These are phyloP conservation scores for Cettia cetti DNA, from an alignment of 2,113 vertebrate species.

Conservation along the genomic window DNA sequence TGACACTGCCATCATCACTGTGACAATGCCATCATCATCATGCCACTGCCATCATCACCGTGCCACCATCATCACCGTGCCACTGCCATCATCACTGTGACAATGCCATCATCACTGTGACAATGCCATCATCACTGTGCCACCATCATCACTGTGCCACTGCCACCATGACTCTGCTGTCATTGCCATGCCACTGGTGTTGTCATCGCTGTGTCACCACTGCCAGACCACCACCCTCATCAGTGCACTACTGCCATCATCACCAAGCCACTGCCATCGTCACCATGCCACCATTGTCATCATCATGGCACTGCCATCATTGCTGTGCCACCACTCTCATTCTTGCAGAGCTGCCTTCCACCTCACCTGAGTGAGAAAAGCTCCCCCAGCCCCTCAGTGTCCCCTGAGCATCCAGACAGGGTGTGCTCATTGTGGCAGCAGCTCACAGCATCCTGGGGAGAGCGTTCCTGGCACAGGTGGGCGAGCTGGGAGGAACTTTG, in stretches of 20 bases:
- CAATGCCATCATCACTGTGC: fast-evolving
- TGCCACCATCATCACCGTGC: fast-evolving
- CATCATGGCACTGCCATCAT: fast-evolving
- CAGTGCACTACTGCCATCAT: fast-evolving
- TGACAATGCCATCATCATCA: fast-evolving
- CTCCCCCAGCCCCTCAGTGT: too few relatives aligned
- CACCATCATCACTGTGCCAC: neutral
- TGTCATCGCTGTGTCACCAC: neutral
- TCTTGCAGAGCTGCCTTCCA: neutral
- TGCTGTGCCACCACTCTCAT: fast-evolving
- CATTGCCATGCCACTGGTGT: fast-evolving
- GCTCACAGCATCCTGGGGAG: fast-evolving
- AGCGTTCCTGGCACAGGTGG: neutral
- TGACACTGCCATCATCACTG: fast-evolving
- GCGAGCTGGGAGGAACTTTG: neutral
- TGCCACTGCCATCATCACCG: fast-evolving
- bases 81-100: fast-evolving
- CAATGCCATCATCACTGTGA: neutral
- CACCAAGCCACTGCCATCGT: fast-evolving
- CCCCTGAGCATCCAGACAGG: neutral
- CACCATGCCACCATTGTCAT: fast-evolving
- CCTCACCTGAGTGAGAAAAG: neutral
- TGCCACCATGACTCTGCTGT: too few relatives aligned
- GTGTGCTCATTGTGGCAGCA: fast-evolving
- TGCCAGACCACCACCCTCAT: neutral